phyloP scores from a whole-genome alignment of 2,888 invertebrate genomes.

The Sphaeridia pumilis region DNA sequence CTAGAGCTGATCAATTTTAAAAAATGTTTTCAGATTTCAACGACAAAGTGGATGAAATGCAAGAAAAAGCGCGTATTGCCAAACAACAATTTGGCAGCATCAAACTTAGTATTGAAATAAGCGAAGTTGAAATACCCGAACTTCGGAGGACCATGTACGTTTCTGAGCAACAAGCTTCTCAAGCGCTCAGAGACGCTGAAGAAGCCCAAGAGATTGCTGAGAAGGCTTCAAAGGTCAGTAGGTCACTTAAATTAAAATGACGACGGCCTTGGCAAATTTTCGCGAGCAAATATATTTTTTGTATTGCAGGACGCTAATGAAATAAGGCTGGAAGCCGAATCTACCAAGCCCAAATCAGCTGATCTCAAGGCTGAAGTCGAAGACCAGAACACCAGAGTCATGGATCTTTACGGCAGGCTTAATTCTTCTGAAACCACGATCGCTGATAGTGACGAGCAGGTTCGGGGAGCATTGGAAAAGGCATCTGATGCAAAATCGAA shows the following conservation, averaged over 20 bases:
- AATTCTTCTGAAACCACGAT: conserved; percentile 36
- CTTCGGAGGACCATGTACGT: conserved; percentile 59
- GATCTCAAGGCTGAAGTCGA: conserved; percentile 68
- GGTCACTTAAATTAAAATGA: too few relatives aligned
- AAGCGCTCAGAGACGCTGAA: conserved; percentile 58
- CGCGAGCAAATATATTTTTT: too few relatives aligned
- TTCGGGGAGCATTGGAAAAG: conserved; percentile 47
- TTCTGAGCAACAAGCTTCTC: conserved; percentile 65
- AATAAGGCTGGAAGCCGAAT: conserved; percentile 63
- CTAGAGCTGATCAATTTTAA: neutral
- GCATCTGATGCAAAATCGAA: conserved; percentile 80
- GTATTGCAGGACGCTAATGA: conserved; percentile 55
- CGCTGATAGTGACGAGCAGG: conserved; percentile 22
- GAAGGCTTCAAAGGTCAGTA: conserved; percentile 56
- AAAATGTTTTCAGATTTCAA: conserved; percentile 59
- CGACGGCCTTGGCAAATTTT: too few relatives aligned
- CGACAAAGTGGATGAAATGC: conserved; percentile 72
- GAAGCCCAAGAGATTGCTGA: conserved; percentile 68
- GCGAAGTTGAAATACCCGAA: conserved; percentile 55
- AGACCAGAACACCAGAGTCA: conserved; percentile 56
- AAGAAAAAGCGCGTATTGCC: conserved; percentile 65
- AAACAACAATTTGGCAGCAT: conserved; percentile 63
- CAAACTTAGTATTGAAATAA: conserved; percentile 54
- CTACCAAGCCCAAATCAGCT: conserved; percentile 62
- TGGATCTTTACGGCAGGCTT: conserved; percentile 58